phyloP scores from a whole-genome alignment of 1,140 invertebrate species.

The Heliconius himera region DNA sequence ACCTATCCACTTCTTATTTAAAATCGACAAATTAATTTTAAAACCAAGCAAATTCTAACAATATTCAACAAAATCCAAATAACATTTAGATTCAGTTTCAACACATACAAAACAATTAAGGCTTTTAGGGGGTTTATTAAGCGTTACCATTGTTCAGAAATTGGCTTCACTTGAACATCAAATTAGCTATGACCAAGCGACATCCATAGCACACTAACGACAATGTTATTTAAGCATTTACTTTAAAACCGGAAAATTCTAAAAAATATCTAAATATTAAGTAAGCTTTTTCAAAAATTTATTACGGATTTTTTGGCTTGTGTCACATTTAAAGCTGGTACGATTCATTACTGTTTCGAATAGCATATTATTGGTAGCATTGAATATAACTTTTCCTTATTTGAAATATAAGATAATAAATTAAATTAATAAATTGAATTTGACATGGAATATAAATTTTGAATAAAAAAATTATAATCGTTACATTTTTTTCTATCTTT shows the following conservation, averaged over 20 bases:
- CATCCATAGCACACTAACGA: slow-evolving; percentile 28
- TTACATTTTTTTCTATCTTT: too few species aligned
- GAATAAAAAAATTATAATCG: too few species aligned
- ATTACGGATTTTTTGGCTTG: slow-evolving; percentile 58
- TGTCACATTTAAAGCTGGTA: slow-evolving; percentile 40
- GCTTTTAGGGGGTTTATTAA: background rate
- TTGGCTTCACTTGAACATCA: background rate
- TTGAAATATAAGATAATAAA: too few species aligned
- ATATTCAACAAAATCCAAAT: background rate
- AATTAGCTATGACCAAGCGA: slow-evolving; percentile 21
- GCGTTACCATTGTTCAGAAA: background rate
- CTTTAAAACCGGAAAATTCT: slow-evolving; percentile 7
- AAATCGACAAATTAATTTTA: background rate
- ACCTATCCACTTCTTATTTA: too few species aligned
- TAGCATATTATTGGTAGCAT: slow-evolving; percentile 16
- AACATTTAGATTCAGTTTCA: background rate
- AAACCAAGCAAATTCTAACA: background rate
- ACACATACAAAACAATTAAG: background rate
- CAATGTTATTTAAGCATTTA: slow-evolving; percentile 18
- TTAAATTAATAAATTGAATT: too few species aligned
- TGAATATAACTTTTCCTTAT: background rate
- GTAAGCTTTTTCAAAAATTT: slow-evolving; percentile 21
- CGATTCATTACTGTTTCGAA: background rate
- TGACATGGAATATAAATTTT: too few species aligned
- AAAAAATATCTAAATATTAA: background rate